Percentiles rank a stretch among this genome's conserved stretches.
phyloP scores from a whole-genome alignment of 2,797 vertebrate genomes.

The Pachyuromys duprasi region DNA sequence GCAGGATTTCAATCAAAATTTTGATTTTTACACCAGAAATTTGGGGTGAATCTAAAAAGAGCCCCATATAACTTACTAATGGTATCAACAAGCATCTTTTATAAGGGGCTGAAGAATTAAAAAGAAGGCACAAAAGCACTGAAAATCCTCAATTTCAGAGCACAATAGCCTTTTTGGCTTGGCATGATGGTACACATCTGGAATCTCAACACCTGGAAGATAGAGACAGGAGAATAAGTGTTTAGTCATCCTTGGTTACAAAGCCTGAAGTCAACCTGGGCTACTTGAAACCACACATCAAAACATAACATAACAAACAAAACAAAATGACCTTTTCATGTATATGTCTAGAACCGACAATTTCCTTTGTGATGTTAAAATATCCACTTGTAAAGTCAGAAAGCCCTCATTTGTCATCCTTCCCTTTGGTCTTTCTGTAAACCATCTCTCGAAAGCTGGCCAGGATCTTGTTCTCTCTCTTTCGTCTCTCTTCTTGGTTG shows the following conservation, averaged over 20 bases:
- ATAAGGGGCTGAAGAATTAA: constrained; percentile 67
- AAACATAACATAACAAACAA: neutral
- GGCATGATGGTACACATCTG: neutral
- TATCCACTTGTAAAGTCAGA: neutral
- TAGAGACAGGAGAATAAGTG: neutral
- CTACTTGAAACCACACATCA: neutral
- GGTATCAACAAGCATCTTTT: constrained; percentile 49
- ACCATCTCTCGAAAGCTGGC: constrained; percentile 98
- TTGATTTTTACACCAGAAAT: constrained; percentile 67
- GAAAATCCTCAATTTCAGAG: constrained; percentile 69
- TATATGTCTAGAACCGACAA: constrained; percentile 49
- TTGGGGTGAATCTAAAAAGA: constrained; percentile 64
- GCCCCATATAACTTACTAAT: constrained; percentile 50
- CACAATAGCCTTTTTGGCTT: constrained; percentile 23
- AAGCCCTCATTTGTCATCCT: constrained; percentile 88
- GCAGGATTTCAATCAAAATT: constrained; percentile 53
- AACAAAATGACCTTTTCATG: constrained; percentile 42
- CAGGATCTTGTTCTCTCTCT: constrained; percentile 98
- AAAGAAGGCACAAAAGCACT: constrained; percentile 79
- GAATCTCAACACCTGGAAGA: neutral
- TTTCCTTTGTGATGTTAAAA: constrained; percentile 55
- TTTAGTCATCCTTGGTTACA: neutral
- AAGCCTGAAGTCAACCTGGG: neutral
- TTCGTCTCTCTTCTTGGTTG: constrained; percentile 97
- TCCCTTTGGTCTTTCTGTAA: constrained; percentile 91